Base-by-base conservation (phyloP, 2,888 invertebrate species). In the Dicyrtomina minuta region DNA sequence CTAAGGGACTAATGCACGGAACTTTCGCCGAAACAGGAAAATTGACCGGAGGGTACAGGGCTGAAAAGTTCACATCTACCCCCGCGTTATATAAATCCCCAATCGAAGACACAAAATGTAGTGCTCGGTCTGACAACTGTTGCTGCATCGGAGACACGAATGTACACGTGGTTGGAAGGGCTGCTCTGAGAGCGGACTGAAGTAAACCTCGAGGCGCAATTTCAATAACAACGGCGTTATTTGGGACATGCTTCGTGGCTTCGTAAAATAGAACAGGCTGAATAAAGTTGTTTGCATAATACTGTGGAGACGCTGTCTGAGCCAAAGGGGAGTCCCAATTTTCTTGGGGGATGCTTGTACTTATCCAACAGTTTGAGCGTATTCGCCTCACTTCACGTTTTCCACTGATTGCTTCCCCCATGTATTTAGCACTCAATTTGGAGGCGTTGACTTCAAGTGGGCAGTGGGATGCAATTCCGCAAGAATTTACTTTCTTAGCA, bases 1-100 rank as follows among this genome's bases (percentile, higher is more conserved):
- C 86, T 1, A 90, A 83, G 4, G 93, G 89, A 0, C 92, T 87
- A 55, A 96, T 85, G 87, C 91, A 91, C 0, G 92, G 90, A 0
- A 96, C 96, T 1, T 91, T 90, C 41, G 89, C 86, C 0, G 93
- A 90, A 0, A 96, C 96, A 0, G 96, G 96, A 82, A 88, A 93
- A 51, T 86, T 80, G 0, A 93, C 84, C 51, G 86, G 79, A 0
- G 93, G 90, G 82, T 93, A 95, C 46, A 97, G 83, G 67, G 88
- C 87, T 0, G 89, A 85, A 4, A 94, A 81, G 72, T 89, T 86
- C 1, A 92, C 87, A 79, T 90, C 88, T 66, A 90, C 80, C 1
- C 97, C 96, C 27, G 86, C 84, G 74, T 88, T 87, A 82, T 90
- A 95, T 72, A 95, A 81, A 74, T 85, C 85, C 73, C 22, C 79